Conservation (phyloP, 2,888 invertebrate genomes). For the Ophion ellenae region DNA sequence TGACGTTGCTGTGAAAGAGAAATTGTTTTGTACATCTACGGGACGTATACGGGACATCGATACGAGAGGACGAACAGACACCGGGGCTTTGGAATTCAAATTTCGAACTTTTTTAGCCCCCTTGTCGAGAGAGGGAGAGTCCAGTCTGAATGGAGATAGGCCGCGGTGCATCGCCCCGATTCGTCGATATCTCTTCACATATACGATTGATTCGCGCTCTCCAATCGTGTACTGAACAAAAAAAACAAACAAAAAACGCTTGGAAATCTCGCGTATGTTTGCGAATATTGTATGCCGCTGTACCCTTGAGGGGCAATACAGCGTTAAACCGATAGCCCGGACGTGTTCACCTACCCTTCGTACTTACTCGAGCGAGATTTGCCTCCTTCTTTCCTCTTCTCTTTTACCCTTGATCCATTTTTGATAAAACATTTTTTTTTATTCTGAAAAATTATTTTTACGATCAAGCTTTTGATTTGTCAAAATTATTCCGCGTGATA, state of each 20-base stretch:
- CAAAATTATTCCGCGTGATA: no score
- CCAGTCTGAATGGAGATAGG: neutral
- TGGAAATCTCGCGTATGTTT: neutral
- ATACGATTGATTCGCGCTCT: constrained; percentile 16
- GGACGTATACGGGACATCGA: neutral
- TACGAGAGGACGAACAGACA: neutral
- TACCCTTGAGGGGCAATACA: neutral
- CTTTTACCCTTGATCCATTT: no score
- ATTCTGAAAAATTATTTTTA: no score
- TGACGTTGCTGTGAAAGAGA: no score
- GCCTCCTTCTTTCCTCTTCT: neutral
- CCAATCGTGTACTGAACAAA: neutral
- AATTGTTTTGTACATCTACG: no score
- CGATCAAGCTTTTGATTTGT: no score
- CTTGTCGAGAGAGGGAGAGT: neutral
- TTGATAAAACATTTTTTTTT: neutral
- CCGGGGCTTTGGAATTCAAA: neutral
- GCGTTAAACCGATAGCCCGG: neutral
- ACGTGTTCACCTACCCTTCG: neutral
- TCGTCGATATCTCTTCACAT: constrained; percentile 6
- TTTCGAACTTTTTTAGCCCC: neutral
- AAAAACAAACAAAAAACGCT: neutral
- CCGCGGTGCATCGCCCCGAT: neutral
- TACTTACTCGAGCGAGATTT: neutral
- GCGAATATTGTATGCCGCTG: constrained; percentile 1